Percentiles rank a stretch among this genome's conserved stretches.
phyloP scores from a whole-genome alignment of 2,113 vertebrate species.

The Laterallus jamaicensis region DNA sequence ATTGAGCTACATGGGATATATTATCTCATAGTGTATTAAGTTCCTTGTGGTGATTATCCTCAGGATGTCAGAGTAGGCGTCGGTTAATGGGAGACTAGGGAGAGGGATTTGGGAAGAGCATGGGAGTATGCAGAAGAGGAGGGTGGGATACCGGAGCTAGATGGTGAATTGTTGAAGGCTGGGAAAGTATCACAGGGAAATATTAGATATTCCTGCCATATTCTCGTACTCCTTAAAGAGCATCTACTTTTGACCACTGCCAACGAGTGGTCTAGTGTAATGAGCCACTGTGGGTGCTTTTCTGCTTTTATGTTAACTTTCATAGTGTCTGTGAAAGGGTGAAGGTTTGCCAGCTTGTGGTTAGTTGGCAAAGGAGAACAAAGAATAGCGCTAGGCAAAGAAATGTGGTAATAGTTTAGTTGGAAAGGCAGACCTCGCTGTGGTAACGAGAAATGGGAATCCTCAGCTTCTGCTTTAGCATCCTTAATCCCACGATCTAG shows the following conservation, averaged over 20 bases:
- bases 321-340: background rate
- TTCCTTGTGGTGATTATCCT: background rate
- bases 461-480: background rate
- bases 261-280: background rate
- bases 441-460: background rate
- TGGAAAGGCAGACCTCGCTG: background rate
- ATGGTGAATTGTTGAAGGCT: background rate
- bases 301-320: background rate
- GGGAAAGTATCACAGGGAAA: background rate
- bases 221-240: background rate
- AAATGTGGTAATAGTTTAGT: background rate
- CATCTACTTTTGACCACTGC: background rate
- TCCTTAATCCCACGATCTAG: background rate
- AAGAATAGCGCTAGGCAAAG: background rate
- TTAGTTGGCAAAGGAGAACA: background rate
- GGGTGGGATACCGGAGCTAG: background rate
- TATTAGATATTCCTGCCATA: background rate
- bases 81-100: background rate
- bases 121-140: background rate
- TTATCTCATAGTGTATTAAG: conserved; percentile 1
- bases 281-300: background rate
- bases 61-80: background rate
- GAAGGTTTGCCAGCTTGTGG: background rate
- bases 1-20: background rate
- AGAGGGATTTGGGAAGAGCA: background rate